Conservation (phyloP, 1,140 invertebrate genomes). For the Cydia strobilella region DNA sequence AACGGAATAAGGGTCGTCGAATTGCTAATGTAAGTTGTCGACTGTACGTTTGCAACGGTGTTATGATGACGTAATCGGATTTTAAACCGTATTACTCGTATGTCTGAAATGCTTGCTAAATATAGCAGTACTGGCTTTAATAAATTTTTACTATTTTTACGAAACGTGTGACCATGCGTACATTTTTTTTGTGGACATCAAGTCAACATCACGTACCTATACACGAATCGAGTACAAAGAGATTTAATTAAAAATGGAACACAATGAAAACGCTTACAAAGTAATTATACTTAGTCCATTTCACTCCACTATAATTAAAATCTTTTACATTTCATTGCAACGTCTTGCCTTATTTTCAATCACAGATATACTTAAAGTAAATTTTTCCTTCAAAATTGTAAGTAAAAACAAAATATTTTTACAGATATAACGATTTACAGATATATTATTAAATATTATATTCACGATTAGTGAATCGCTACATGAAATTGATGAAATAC, state of each 20-base stretch:
- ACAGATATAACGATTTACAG: no score
- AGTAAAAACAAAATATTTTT: no score
- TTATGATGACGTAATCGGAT: constrained; percentile 35
- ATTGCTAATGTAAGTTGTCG: not conserved
- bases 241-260: not conserved
- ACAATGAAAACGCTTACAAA: not conserved
- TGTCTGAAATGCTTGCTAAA: constrained; percentile 48
- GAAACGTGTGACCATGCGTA: constrained; percentile 31
- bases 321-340: no score
- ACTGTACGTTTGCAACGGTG: constrained; percentile 5
- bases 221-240: no score
- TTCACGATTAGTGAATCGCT: no score
- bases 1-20: not conserved
- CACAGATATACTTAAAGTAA: no score
- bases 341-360: no score
- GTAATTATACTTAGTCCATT: no score
- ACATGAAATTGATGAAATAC: no score
- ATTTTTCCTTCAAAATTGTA: no score
- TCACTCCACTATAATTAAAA: no score
- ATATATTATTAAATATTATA: no score
- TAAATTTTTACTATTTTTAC: constrained; percentile 24
- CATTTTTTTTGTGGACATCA: not conserved
- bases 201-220: constrained; percentile 18
- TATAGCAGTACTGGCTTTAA: constrained; percentile 35
- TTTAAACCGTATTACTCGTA: constrained; percentile 35